Evolutionary conservation across 2,888 invertebrate genomes (phyloP).

Genomic region (Phrixothrix hirtus): DNA sequence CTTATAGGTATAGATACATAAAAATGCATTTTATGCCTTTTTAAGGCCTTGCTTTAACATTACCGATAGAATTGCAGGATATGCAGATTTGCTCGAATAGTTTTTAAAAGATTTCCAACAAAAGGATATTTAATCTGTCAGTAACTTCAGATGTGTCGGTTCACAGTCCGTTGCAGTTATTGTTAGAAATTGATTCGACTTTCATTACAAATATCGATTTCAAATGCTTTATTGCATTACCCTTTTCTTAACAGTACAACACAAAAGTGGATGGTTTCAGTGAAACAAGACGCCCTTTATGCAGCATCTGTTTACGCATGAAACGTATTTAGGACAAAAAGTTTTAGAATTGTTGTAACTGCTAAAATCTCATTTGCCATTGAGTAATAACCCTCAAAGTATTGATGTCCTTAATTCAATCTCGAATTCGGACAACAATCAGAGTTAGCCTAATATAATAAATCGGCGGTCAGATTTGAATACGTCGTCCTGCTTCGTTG

Average conservation of each 20-base stretch:
- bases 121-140: constrained; percentile 28
- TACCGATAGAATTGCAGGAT: constrained; percentile 18
- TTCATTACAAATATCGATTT: constrained; percentile 33
- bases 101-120: constrained; percentile 20
- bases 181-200: constrained; percentile 29
- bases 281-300: constrained; percentile 5
- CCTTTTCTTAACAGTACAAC: constrained; percentile 5
- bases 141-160: constrained; percentile 24
- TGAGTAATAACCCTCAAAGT: constrained; percentile 20
- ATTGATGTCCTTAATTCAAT: constrained; percentile 29
- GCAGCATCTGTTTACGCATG: background rate
- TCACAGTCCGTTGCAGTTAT: constrained; percentile 25
- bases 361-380: no score
- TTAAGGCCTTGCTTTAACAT: constrained; percentile 1
- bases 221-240: constrained; percentile 18
- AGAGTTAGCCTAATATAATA: constrained; percentile 26
- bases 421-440: constrained; percentile 27
- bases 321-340: background rate
- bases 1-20: no score
- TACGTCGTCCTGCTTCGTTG: constrained; percentile 30
- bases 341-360: no score
- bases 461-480: constrained; percentile 32
- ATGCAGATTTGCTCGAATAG: constrained; percentile 22
- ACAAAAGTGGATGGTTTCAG: background rate
- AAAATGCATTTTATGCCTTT: no score